These are phyloP conservation scores for Tetheella fluctuosa DNA, from an alignment of 2,888 invertebrate genomes.

Conservation along the genomic window DNA sequence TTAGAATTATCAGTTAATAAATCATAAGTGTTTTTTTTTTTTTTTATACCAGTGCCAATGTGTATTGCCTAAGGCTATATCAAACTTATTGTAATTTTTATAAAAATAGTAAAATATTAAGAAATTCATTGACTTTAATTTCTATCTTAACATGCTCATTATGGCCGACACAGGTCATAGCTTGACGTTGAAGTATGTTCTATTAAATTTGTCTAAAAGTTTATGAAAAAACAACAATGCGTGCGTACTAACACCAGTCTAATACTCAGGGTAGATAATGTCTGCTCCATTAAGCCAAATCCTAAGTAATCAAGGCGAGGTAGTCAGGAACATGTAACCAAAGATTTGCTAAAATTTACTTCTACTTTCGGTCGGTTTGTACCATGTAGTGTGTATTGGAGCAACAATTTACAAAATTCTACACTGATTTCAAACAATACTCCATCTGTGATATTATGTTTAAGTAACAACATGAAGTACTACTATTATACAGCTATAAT, in stretches of 20 bases:
- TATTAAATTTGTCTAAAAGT: background rate
- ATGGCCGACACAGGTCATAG: conserved; percentile 27
- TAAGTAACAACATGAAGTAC: too few species aligned
- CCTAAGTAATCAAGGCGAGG: background rate
- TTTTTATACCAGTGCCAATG: conserved; percentile 42
- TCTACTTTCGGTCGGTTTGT: background rate
- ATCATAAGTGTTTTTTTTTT: conserved; percentile 41
- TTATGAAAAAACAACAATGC: background rate
- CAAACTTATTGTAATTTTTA: conserved; percentile 45
- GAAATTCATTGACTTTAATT: conserved; percentile 45
- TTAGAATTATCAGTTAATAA: conserved; percentile 32
- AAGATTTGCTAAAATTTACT: background rate
- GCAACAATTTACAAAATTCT: too few species aligned
- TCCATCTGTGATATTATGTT: too few species aligned
- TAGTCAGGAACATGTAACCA: background rate
- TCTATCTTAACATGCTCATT: conserved; percentile 23
- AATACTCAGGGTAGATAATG: background rate
- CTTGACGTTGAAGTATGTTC: background rate
- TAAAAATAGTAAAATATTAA: conserved; percentile 54
- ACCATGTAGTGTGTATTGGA: too few species aligned
- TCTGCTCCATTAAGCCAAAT: too few species aligned
- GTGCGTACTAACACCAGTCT: background rate
- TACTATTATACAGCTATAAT: too few species aligned
- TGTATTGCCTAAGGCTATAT: conserved; percentile 52
- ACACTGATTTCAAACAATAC: too few species aligned